These are phyloP conservation scores for Microtus pennsylvanicus DNA, from an alignment of 2,113 vertebrate species.

Conservation along the genomic window DNA sequence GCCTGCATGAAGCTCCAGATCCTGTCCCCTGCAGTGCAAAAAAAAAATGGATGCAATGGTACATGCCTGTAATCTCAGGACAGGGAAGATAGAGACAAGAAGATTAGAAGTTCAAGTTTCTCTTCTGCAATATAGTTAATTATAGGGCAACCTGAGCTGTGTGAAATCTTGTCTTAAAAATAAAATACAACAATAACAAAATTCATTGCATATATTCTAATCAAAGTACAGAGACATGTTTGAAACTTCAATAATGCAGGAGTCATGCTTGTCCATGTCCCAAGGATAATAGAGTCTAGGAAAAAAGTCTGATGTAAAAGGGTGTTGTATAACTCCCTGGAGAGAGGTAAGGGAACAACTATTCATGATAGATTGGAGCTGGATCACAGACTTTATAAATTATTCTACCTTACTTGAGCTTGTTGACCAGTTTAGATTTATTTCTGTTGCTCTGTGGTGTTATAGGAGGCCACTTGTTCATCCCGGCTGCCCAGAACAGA, in stretches of 20 bases:
- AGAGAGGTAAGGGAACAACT: background rate
- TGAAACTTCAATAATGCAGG: background rate
- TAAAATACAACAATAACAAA: background rate
- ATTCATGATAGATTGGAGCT: background rate
- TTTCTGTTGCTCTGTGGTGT: background rate
- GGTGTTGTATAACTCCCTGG: background rate
- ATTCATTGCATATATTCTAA: constrained; percentile 6
- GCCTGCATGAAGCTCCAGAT: background rate
- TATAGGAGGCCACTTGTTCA: no score
- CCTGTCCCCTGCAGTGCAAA: background rate
- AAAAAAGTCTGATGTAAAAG: background rate
- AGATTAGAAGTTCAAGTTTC: background rate
- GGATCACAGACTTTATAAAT: background rate
- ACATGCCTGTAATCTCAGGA: background rate
- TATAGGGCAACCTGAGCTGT: background rate
- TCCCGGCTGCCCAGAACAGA: no score
- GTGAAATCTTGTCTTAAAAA: background rate
- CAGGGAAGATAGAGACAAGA: background rate
- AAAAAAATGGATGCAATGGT: background rate
- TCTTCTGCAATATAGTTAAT: background rate
- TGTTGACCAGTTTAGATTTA: background rate
- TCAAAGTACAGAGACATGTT: background rate
- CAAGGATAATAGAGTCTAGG: background rate
- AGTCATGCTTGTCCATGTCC: background rate
- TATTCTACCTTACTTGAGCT: background rate